Evolutionary conservation across 2,797 vertebrate species (phyloP).

Genomic region (Chromobotia macracanthus): DNA sequence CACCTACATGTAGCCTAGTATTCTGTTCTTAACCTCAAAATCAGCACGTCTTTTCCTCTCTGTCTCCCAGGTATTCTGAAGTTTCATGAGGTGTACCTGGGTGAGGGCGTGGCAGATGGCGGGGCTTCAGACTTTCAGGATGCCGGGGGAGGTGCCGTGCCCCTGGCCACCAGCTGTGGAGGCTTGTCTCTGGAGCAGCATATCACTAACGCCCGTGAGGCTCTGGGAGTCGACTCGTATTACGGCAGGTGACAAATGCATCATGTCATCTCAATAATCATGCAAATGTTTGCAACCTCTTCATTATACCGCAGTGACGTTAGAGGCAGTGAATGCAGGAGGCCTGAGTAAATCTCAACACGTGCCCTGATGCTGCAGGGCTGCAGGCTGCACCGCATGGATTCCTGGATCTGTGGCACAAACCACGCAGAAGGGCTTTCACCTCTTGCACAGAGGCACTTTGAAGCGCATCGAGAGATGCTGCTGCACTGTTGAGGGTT

Average conservation of each 20-base stretch:
- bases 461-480: background rate
- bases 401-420: background rate
- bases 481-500: background rate
- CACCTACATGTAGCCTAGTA: background rate
- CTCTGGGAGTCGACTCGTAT: constrained; percentile 87
- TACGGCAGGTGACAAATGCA: constrained; percentile 78
- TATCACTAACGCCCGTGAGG: constrained; percentile 83
- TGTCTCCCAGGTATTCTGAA: constrained; percentile 88
- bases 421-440: background rate
- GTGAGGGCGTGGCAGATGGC: constrained; percentile 71
- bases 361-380: constrained; percentile 25
- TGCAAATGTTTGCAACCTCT: constrained; percentile 23
- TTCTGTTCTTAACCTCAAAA: background rate
- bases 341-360: constrained; percentile 40
- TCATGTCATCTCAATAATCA: background rate
- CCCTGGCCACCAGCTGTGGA: constrained; percentile 51
- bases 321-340: too few relatives aligned
- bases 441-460: constrained; percentile 10
- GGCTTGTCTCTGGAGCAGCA: constrained; percentile 82
- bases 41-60: background rate
- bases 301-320: constrained; percentile 33
- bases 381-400: constrained; percentile 15
- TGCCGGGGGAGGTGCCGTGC: constrained; percentile 65
- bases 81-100: constrained; percentile 89
- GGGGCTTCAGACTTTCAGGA: constrained; percentile 69